Evolutionary conservation across 1,140 invertebrate species (phyloP), one percentile per base, ranked within the genome.

Genomic region (Drosophila willistoni): DNA sequence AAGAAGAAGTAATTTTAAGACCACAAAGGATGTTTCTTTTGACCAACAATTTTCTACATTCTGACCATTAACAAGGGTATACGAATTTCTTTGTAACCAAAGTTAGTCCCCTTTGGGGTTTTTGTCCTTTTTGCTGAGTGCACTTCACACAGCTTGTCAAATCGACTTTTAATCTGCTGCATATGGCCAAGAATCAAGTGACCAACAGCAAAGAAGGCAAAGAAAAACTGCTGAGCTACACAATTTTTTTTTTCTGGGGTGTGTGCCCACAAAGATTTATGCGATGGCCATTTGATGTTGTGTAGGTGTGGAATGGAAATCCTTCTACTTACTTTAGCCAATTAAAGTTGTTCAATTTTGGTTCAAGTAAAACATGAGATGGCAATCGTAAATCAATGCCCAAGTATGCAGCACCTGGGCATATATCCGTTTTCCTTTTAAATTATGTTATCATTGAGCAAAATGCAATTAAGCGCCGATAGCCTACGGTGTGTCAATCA

Each of bases 361-460:
- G 7, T 36, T 9, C 6, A 47, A 47, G 42, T n/a, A 42, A 44
- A 44, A 17, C n/a, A 12, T 44, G 14, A 44, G 42, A 44, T 51
- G n/a, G 17, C 67, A 63, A 59, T 62, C 81, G 76, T 86, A 83
- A 87, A 86, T 86, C 84, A 87, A 77, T 56, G 64, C 68, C 68
- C 54, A 56, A 25, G 41, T 42, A 57, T 29, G 42, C 59, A 64
- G 51, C 56, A 64, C 51, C 71, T 71, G 73, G 79, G 76, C 66
- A 77, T 73, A 73, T 79, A 73, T 79, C 77, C 74, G 77, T 66
- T 73, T 70, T 55, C 72, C 79, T 64, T 86, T 87, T 87, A 87
- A 87, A 87, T 87, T 84, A 89, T 89, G 84, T 89, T 87, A 87
- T 87, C 84, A 89, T 87, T 89, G 84, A 74, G 73, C 84, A 59